These are phyloP conservation scores for Ptychobarbus kaznakovi DNA, from an alignment of 2,797 vertebrate genomes.

Conservation along the genomic window DNA sequence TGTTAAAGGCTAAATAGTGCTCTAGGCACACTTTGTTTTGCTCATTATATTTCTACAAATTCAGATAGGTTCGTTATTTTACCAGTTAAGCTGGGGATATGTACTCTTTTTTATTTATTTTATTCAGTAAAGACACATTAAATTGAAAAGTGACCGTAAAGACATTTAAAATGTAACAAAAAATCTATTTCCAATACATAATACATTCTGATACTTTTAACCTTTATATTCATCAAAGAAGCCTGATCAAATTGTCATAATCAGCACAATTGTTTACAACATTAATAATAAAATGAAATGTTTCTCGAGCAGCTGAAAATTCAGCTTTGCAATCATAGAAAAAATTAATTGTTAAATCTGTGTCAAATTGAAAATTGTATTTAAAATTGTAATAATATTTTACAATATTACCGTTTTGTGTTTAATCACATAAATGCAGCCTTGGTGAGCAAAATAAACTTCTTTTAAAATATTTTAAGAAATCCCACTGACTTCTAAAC, in stretches of 20 bases:
- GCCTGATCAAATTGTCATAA: background rate
- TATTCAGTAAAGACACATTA: too few species aligned
- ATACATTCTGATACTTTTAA: background rate
- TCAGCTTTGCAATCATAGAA: background rate
- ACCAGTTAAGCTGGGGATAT: background rate
- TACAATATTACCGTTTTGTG: background rate
- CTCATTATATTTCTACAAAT: background rate
- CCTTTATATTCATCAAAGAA: background rate
- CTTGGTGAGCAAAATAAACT: background rate
- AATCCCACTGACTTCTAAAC: background rate
- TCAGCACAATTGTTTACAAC: background rate
- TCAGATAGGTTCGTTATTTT: background rate
- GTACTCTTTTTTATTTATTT: background rate
- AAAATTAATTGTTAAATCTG: background rate
- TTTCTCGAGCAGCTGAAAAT: background rate
- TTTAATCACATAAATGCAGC: background rate
- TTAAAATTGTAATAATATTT: background rate
- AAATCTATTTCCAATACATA: background rate
- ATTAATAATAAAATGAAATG: background rate
- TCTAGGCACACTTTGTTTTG: conserved; percentile 16
- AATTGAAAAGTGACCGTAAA: background rate
- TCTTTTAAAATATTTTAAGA: background rate
- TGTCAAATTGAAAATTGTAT: background rate
- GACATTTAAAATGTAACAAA: background rate
- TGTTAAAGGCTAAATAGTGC: conserved; percentile 15